These are phyloP conservation scores for Epinephelus cyanopodus DNA, from an alignment of 2,113 vertebrate genomes.

Conservation along the genomic window DNA sequence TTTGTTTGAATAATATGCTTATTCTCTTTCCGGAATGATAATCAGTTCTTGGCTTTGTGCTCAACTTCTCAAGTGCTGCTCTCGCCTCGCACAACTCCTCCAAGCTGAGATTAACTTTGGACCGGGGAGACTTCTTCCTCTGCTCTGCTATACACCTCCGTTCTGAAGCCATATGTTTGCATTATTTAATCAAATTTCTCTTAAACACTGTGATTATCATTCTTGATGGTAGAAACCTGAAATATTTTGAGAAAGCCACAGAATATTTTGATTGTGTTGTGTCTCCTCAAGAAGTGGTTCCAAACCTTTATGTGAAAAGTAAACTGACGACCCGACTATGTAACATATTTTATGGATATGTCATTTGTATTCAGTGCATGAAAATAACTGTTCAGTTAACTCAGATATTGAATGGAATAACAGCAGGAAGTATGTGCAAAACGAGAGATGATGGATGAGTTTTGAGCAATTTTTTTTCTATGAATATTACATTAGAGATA, in stretches of 20 bases:
- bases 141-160: not conserved
- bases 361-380: too few relatives aligned
- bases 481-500: too few relatives aligned
- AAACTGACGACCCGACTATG: too few relatives aligned
- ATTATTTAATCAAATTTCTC: slow-evolving; percentile 11
- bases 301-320: too few relatives aligned
- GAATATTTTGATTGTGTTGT: not conserved
- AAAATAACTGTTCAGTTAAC: too few relatives aligned
- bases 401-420: too few relatives aligned
- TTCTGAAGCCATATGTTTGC: not conserved
- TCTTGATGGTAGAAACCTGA: not conserved
- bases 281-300: not conserved
- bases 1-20: slow-evolving; percentile 74
- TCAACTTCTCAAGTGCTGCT: slow-evolving; percentile 62
- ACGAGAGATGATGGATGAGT: too few relatives aligned
- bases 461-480: too few relatives aligned
- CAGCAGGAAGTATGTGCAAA: too few relatives aligned
- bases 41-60: slow-evolving; percentile 62
- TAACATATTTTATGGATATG: too few relatives aligned
- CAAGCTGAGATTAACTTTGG: slow-evolving; percentile 60
- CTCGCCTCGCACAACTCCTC: slow-evolving; percentile 20
- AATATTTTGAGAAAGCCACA: not conserved
- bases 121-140: slow-evolving; percentile 36
- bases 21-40: slow-evolving; percentile 64
- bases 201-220: slow-evolving; percentile 4